These are phyloP conservation scores for Amphiura filiformis DNA, from an alignment of 35 echinoderm and acorn worm genomes.

Conservation along the genomic window DNA sequence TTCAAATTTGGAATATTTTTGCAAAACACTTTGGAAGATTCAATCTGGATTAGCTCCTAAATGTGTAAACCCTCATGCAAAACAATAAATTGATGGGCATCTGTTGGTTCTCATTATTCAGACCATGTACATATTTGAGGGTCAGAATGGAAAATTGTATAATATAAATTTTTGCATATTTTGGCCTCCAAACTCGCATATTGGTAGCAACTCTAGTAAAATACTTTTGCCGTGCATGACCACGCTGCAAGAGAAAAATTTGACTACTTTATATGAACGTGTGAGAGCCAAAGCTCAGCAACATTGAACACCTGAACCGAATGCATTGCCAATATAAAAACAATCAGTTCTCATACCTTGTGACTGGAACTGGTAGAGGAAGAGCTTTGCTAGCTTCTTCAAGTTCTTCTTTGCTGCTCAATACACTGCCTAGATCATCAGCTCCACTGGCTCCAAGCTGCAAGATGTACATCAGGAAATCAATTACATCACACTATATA, in stretches of 20 bases:
- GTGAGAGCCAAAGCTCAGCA: neutral
- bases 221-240: neutral
- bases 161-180: too few relatives aligned
- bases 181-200: too few relatives aligned
- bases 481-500: neutral
- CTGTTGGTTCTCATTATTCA: too few relatives aligned
- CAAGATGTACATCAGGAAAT: neutral
- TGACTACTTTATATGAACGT: neutral
- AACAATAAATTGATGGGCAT: too few relatives aligned
- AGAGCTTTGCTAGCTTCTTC: neutral
- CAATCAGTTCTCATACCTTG: neutral
- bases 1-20: too few relatives aligned
- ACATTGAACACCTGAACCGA: neutral
- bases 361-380: neutral
- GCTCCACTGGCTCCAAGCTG: neutral
- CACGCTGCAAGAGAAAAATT: neutral
- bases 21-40: too few relatives aligned
- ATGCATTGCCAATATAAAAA: neutral
- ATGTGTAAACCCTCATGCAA: too few relatives aligned
- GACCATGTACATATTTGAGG: too few relatives aligned
- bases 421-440: constrained; percentile 16
- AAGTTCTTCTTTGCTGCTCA: constrained; percentile 25
- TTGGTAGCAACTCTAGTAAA: too few relatives aligned
- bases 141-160: too few relatives aligned
- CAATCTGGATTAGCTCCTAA: too few relatives aligned